Conservation (phyloP, 2,888 invertebrate genomes). For the Eulithis testata region DNA sequence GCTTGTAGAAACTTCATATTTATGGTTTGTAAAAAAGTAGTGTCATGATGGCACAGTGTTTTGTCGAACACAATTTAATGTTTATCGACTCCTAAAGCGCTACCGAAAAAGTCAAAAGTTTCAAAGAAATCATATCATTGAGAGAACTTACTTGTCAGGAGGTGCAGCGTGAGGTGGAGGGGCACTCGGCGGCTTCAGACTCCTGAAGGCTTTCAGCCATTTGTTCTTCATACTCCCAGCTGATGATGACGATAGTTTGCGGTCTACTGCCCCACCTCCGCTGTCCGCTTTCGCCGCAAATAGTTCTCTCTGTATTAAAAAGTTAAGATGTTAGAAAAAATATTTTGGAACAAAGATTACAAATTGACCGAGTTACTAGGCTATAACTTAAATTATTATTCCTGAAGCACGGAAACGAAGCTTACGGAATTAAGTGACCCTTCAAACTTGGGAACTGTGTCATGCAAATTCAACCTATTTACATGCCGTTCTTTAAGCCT, state of each 20-base stretch:
- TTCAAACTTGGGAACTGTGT: slow-evolving; percentile 50
- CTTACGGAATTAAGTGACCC: slow-evolving; percentile 30
- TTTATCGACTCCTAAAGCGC: too few species aligned
- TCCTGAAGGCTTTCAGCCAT: slow-evolving; percentile 98
- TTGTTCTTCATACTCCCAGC: slow-evolving; percentile 97
- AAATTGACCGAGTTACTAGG: too few species aligned
- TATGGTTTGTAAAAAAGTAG: background rate
- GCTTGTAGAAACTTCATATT: background rate
- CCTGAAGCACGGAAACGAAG: slow-evolving; percentile 14
- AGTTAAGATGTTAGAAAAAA: too few species aligned
- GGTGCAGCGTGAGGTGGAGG: slow-evolving; percentile 78
- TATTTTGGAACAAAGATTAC: too few species aligned
- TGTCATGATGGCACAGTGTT: background rate
- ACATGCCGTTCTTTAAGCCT: slow-evolving; percentile 62
- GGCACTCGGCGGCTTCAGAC: slow-evolving; percentile 92
- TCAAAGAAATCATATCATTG: background rate
- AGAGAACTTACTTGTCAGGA: slow-evolving; percentile 72
- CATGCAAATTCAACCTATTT: slow-evolving; percentile 72
- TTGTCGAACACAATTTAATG: too few species aligned
- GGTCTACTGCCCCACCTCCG: slow-evolving; percentile 88
- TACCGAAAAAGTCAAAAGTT: background rate
- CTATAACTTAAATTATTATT: background rate
- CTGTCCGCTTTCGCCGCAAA: slow-evolving; percentile 91
- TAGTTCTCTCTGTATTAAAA: slow-evolving; percentile 89
- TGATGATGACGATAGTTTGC: slow-evolving; percentile 94